These are phyloP conservation scores for Fulica atra DNA, from an alignment of 2,113 vertebrate species.

Conservation along the genomic window DNA sequence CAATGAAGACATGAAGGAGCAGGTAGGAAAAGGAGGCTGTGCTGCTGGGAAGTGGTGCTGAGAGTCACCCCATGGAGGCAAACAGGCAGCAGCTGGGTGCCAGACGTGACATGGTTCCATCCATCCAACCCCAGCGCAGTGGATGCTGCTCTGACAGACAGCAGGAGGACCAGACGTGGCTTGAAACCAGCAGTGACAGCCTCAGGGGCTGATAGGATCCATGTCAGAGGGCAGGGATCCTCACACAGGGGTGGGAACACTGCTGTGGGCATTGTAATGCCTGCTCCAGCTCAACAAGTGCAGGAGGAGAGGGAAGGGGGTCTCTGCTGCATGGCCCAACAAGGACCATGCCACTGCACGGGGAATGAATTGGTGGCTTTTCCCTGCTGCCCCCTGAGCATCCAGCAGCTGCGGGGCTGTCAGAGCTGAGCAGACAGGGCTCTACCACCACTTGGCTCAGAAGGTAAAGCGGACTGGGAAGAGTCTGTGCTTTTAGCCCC, in stretches of 20 bases:
- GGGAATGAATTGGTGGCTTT: neutral
- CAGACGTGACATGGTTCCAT: fast-evolving
- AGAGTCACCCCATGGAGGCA: neutral
- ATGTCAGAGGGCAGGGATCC: neutral
- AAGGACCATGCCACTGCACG: neutral
- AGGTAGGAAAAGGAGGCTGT: neutral
- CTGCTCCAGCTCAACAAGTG: fast-evolving
- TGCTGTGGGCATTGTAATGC: neutral
- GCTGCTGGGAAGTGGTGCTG: neutral
- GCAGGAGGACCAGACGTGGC: neutral
- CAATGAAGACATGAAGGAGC: neutral
- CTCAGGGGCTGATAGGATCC: fast-evolving
- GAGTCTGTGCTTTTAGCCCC: neutral
- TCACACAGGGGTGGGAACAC: fast-evolving
- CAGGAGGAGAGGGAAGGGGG: neutral
- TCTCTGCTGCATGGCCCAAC: fast-evolving
- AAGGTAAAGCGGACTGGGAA: neutral
- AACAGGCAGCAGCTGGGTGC: neutral
- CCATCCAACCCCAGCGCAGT: neutral
- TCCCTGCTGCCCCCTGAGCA: neutral
- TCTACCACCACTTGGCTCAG: neutral
- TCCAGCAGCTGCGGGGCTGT: neutral
- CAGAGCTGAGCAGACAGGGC: neutral
- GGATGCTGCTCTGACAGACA: neutral
- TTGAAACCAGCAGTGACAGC: neutral